These are phyloP conservation scores for Mustelus asterias DNA, from an alignment of 2,113 vertebrate genomes.

Conservation along the genomic window DNA sequence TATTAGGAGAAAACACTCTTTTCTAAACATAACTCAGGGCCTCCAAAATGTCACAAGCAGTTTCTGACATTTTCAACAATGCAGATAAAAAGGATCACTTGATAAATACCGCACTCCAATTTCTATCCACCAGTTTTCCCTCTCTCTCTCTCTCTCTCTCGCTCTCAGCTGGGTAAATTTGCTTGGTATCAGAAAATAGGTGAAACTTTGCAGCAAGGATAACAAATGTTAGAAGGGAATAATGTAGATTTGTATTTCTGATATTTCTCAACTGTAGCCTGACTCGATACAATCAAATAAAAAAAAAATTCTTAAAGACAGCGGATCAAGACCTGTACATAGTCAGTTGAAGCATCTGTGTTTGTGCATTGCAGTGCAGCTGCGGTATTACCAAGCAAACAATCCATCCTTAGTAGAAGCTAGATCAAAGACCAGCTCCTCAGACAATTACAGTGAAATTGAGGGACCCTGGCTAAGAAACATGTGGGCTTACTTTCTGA, in stretches of 20 bases:
- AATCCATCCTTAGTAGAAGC: conserved; percentile 55
- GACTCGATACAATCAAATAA: conserved; percentile 8
- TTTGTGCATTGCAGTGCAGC: conserved; percentile 46
- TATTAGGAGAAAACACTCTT: not conserved
- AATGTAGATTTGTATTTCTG: conserved; percentile 9
- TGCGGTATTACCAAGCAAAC: conserved; percentile 53
- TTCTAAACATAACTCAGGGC: conserved; percentile 1
- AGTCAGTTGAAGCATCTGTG: conserved; percentile 11
- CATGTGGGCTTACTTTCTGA: conserved; percentile 60
- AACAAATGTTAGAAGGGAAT: not conserved
- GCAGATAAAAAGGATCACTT: conserved; percentile 28
- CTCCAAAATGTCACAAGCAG: conserved; percentile 18
- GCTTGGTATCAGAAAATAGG: not conserved
- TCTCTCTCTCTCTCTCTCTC: not conserved
- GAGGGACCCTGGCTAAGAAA: conserved; percentile 62
- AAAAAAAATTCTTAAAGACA: not conserved
- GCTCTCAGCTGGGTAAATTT: conserved; percentile 10
- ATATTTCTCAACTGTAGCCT: not conserved
- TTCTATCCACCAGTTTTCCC: not conserved
- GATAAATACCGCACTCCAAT: conserved; percentile 23
- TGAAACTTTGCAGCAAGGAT: not conserved
- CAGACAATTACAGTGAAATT: conserved; percentile 70
- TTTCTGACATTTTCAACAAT: conserved; percentile 27
- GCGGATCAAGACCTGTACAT: not conserved
- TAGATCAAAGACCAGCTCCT: conserved; percentile 66